Evolutionary conservation across 2,113 vertebrate species (phyloP).

Genomic region (Peromyscus maniculatus): DNA sequence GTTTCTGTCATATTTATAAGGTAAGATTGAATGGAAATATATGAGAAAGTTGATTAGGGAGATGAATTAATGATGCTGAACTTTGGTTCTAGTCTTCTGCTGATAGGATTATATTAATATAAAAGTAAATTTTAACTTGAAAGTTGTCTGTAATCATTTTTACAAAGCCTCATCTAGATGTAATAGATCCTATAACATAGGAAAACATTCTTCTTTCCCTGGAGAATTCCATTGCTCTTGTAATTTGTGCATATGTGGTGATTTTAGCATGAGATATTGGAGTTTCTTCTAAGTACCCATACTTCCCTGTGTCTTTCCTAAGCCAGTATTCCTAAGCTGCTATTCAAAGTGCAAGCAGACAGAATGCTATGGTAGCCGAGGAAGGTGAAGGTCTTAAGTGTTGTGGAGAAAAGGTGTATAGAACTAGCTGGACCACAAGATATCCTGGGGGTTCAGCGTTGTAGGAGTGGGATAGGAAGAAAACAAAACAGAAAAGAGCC

Average conservation of each 20-base stretch:
- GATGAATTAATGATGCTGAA: slow-evolving; percentile 62
- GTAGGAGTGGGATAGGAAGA: neutral
- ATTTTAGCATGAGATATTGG: neutral
- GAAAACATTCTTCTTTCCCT: neutral
- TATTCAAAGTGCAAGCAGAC: neutral
- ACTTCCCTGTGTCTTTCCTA: neutral
- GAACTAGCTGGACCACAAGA: neutral
- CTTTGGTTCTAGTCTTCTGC: slow-evolving; percentile 44
- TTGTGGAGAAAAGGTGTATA: neutral
- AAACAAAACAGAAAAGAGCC: neutral
- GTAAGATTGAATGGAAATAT: slow-evolving; percentile 38
- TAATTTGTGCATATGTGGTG: neutral
- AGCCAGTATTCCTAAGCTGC: neutral
- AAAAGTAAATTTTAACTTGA: slow-evolving; percentile 54
- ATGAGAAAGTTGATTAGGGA: slow-evolving; percentile 17
- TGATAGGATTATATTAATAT: slow-evolving; percentile 52
- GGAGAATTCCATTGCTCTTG: slow-evolving; percentile 36
- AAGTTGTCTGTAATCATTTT: slow-evolving; percentile 33
- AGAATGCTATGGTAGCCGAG: neutral
- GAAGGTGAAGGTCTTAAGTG: neutral
- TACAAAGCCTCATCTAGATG: slow-evolving; percentile 24
- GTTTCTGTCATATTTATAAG: slow-evolving; percentile 54
- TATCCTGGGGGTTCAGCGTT: neutral
- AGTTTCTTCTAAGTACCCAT: neutral
- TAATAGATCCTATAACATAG: neutral